Percentiles rank a stretch among this genome's conserved stretches.
phyloP scores from a whole-genome alignment of 2,113 vertebrate genomes.

The Polypterus senegalus region DNA sequence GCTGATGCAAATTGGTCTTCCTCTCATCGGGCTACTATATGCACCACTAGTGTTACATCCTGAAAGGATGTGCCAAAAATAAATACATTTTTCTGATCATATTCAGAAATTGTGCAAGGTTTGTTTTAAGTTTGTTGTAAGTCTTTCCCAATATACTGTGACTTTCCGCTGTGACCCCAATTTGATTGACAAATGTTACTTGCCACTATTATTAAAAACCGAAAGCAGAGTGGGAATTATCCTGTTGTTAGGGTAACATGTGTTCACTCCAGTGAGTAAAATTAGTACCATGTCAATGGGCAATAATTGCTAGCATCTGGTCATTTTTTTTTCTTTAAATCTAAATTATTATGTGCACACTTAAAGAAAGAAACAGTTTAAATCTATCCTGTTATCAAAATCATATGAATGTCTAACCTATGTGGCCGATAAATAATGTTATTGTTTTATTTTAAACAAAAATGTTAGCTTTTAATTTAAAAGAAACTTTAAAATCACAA shows the following conservation, averaged over 20 bases:
- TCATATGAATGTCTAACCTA: too few species aligned
- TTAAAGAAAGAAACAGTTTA: not conserved
- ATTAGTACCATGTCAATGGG: not conserved
- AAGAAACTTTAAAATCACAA: too few species aligned
- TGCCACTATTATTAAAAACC: conserved; percentile 41
- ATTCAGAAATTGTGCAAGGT: conserved; percentile 67
- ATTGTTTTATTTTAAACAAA: too few species aligned
- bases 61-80: conserved; percentile 37
- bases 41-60: conserved; percentile 57
- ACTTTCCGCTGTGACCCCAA: conserved; percentile 54
- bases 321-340: not conserved
- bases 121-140: conserved; percentile 59
- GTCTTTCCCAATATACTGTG: conserved; percentile 42
- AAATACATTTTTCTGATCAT: conserved; percentile 1
- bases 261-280: not conserved
- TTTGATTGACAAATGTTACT: conserved; percentile 58
- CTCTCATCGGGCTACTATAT: conserved; percentile 45
- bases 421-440: too few species aligned
- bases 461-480: too few species aligned
- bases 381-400: not conserved
- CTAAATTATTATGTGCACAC: not conserved
- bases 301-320: conserved; percentile 1
- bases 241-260: conserved; percentile 24
- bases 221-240: conserved; percentile 47
- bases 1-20: conserved; percentile 57